Evolutionary conservation across 2,113 vertebrate genomes (phyloP).

Genomic region (Platanista minor): DNA sequence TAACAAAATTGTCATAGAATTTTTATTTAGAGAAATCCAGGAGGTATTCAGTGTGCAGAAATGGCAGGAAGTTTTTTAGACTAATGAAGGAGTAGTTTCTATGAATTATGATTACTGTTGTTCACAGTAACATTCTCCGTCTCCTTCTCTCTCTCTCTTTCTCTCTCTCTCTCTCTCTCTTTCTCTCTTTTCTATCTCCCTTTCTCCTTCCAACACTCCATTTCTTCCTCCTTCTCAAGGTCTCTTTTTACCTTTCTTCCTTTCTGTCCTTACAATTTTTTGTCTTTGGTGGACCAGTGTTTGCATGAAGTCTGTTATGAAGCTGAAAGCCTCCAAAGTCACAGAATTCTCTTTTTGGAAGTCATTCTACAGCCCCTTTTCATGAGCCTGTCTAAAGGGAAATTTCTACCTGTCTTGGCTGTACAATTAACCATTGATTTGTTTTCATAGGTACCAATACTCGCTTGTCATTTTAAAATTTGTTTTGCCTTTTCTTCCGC

Average conservation of each 20-base stretch:
- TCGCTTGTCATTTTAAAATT: neutral
- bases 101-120: neutral
- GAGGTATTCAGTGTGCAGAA: neutral
- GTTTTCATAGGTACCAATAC: neutral
- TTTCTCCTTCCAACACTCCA: neutral
- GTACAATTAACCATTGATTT: neutral
- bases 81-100: neutral
- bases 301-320: neutral
- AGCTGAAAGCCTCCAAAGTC: neutral
- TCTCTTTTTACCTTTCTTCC: neutral
- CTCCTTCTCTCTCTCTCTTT: neutral
- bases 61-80: neutral
- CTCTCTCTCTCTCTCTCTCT: neutral
- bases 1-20: neutral
- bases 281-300: neutral
- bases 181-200: neutral
- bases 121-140: neutral
- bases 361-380: neutral
- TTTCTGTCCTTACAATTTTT: neutral
- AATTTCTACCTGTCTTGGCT: neutral
- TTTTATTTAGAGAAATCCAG: neutral
- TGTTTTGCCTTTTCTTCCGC: neutral
- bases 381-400: neutral
- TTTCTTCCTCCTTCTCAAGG: fast-evolving
- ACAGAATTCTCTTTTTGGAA: neutral